Percentiles rank a stretch among this genome's conserved stretches.
Conservation (phyloP, 2,888 invertebrate genomes). For the Pseudeuparius sepicola region DNA sequence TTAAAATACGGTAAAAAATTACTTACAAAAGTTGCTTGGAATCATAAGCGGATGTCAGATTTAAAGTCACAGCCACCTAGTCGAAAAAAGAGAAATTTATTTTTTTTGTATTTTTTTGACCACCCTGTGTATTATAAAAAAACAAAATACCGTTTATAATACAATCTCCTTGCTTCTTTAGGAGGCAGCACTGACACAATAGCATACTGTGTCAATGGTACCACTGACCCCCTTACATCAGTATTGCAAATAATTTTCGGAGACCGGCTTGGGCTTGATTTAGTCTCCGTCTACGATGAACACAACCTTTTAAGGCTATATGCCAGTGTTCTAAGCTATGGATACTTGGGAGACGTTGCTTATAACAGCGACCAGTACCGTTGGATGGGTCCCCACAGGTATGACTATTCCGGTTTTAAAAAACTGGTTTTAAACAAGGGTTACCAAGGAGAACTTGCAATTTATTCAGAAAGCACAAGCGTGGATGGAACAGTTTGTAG, state of each 20-base stretch:
- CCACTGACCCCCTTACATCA: slow-evolving; percentile 67
- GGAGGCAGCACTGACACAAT: slow-evolving; percentile 69
- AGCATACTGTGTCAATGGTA: slow-evolving; percentile 69
- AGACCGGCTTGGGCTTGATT: slow-evolving; percentile 60
- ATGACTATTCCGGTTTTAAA: slow-evolving; percentile 63
- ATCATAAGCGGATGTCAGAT: no score
- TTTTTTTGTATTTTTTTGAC: no score
- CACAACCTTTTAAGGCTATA: slow-evolving; percentile 53
- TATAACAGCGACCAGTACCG: slow-evolving; percentile 69
- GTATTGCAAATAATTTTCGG: slow-evolving; percentile 76
- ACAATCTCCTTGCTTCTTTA: slow-evolving; percentile 24
- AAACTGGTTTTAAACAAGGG: slow-evolving; percentile 52
- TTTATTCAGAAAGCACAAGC: slow-evolving; percentile 41
- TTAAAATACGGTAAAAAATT: no score
- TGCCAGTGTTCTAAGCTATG: slow-evolving; percentile 72
- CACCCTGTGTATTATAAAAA: no score
- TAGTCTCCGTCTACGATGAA: slow-evolving; percentile 60
- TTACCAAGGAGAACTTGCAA: slow-evolving; percentile 52
- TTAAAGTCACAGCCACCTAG: no score
- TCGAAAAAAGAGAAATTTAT: no score
- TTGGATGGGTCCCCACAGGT: slow-evolving; percentile 79
- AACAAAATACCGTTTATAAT: no score
- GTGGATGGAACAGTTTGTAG: slow-evolving; percentile 41
- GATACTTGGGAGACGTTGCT: slow-evolving; percentile 76
- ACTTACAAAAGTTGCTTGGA: no score